A percentile compares a stretch with the other conserved stretches of the same genome.
Evolutionary conservation across 2,113 vertebrate species (phyloP).

Genomic region (Prionailurus bengalensis): DNA sequence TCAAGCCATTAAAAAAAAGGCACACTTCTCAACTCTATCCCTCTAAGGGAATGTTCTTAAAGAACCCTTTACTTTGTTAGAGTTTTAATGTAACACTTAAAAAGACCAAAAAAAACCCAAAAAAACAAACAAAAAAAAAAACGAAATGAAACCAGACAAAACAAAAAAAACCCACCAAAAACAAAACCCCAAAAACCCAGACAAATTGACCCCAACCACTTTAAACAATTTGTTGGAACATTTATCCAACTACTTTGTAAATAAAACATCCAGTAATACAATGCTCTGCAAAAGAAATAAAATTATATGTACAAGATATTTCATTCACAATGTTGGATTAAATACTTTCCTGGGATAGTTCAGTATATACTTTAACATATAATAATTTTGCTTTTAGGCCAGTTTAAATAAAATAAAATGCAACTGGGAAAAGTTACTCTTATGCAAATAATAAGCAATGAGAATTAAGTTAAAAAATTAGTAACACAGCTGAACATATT

Average conservation of each 20-base stretch:
- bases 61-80: slow-evolving; percentile 73
- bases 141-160: no score
- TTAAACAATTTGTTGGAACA: slow-evolving; percentile 73
- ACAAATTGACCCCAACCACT: slow-evolving; percentile 65
- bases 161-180: neutral
- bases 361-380: slow-evolving; percentile 79
- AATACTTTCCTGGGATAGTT: slow-evolving; percentile 77
- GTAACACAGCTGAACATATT: slow-evolving; percentile 86
- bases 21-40: slow-evolving; percentile 68
- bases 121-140: neutral
- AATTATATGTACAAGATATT: slow-evolving; percentile 47
- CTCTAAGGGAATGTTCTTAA: slow-evolving; percentile 65
- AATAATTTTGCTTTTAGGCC: slow-evolving; percentile 82
- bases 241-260: slow-evolving; percentile 75
- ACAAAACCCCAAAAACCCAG: neutral
- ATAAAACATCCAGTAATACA: slow-evolving; percentile 80
- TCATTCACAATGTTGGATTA: slow-evolving; percentile 81
- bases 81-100: slow-evolving; percentile 71
- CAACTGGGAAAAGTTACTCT: slow-evolving; percentile 82
- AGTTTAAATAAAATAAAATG: slow-evolving; percentile 79
- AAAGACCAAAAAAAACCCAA: neutral
- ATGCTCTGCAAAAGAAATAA: slow-evolving; percentile 60
- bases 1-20: slow-evolving; percentile 72
- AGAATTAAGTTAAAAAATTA: slow-evolving; percentile 70
- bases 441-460: slow-evolving; percentile 57